Percentiles rank a stretch among this genome's conserved stretches.
Conservation (phyloP, 1,140 invertebrate genomes). For the Gryllus bimaculatus region DNA sequence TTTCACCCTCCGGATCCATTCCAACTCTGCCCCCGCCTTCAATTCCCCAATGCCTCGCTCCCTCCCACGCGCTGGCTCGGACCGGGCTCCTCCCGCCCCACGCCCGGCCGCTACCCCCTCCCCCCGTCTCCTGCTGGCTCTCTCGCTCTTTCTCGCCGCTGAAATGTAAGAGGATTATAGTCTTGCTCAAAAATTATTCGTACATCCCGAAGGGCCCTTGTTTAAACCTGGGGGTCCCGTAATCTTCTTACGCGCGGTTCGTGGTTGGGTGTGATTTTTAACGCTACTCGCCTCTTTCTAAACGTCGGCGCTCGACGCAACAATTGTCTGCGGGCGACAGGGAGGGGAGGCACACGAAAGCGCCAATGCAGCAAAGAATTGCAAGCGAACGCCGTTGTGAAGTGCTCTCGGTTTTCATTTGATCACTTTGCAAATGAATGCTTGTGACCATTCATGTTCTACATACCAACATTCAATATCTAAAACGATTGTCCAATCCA, state of each 20-base stretch:
- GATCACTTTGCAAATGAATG: not conserved
- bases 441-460: too few relatives aligned
- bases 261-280: not conserved
- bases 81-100: too few relatives aligned
- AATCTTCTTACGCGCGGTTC: not conserved
- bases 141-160: too few relatives aligned
- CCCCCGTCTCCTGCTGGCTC: too few relatives aligned
- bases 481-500: too few relatives aligned
- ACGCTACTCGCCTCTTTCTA: not conserved
- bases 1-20: too few relatives aligned
- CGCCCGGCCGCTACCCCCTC: too few relatives aligned
- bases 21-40: too few relatives aligned
- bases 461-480: too few relatives aligned
- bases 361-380: not conserved
- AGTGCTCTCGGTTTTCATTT: not conserved
- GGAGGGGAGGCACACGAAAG: not conserved
- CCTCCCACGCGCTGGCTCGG: too few relatives aligned
- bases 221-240: not conserved
- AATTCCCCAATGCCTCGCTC: too few relatives aligned
- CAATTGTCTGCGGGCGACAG: not conserved
- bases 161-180: constrained; percentile 1
- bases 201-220: not conserved
- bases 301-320: not conserved
- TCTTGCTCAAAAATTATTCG: constrained; percentile 1
- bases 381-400: too few relatives aligned